A percentile compares a stretch with the other conserved stretches of the same genome.
Conservation (phyloP, 2,888 invertebrate genomes). For the Cyrtodaria siliqua region DNA sequence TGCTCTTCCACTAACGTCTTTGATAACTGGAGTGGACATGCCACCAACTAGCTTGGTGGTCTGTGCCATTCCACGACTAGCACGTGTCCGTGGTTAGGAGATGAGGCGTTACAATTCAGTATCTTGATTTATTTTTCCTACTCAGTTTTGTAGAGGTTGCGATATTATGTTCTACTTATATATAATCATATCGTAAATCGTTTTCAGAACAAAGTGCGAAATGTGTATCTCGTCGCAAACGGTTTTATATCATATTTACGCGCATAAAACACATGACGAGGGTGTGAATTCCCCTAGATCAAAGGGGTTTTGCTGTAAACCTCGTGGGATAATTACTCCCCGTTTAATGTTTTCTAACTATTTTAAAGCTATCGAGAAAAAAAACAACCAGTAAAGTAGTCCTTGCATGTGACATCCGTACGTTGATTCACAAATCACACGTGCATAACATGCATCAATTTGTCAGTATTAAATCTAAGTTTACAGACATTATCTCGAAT, state of each 20-base stretch:
- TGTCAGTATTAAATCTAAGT: conserved; percentile 12
- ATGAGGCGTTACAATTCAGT: too few relatives aligned
- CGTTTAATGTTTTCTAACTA: conserved; percentile 2
- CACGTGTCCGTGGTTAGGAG: too few relatives aligned
- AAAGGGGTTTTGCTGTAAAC: conserved; percentile 43
- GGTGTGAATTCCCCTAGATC: conserved; percentile 39
- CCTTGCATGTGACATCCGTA: too few relatives aligned
- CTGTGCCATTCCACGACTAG: too few relatives aligned
- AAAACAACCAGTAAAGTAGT: not conserved
- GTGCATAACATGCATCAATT: conserved; percentile 17
- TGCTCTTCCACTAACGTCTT: too few relatives aligned
- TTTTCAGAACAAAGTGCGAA: not conserved
- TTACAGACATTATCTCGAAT: too few relatives aligned
- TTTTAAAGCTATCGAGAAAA: not conserved
- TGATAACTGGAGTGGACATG: too few relatives aligned
- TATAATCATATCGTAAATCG: too few relatives aligned
- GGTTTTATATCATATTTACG: conserved; percentile 45
- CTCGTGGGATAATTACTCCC: conserved; percentile 44
- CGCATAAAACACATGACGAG: conserved; percentile 41
- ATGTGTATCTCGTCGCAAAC: conserved; percentile 18
- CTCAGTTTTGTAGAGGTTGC: too few relatives aligned
- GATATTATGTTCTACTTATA: too few relatives aligned
- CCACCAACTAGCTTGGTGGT: too few relatives aligned
- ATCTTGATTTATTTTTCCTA: too few relatives aligned
- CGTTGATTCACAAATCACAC: not conserved